Evolutionary conservation across 2,113 vertebrate species (phyloP), one percentile per base, ranked within the genome.

Genomic region (Actenoides lindsayi): DNA sequence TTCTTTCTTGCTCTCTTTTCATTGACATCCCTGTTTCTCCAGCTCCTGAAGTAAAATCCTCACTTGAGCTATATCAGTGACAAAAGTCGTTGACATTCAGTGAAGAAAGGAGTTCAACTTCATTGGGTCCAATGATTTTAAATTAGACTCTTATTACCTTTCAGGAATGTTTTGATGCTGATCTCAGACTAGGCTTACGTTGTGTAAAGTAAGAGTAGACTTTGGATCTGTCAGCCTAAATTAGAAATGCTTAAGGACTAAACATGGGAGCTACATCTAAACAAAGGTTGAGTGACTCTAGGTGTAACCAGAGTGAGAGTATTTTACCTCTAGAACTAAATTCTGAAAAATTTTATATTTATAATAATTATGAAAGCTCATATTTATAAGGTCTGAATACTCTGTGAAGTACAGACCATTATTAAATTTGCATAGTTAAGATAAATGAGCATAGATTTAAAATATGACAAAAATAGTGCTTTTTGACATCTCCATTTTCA

Each of bases 371-470:
- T 21, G 25, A 70, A 81, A 74, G 9, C 15, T 44, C 6, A 4
- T 65, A 42, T 86, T 86, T 65, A 35, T 33, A 68, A 83, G 59
- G 48, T 96, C 87, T 90, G 42, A 74, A 39, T 91, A 51, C 63
- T 94, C 77, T 41, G 27, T 88, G 46, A 90, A 95, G 90, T 92
- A 90, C 54, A 78, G 75, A 95, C 79, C 91, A 79, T 80, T 80
- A 95, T 87, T 83, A 90, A 81, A 97, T 97, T 96, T 94, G 50
- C 90, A 96, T 80, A 96, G 78, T 76, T 96, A 90, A 91, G 97
- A 97, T 89, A 74, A 96, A 89, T 95, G 37, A 94, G 44, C 50
- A 64, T 70, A 37, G 50, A 80, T 93, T 93, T 91, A 93, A 96
- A 86, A 31, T 74, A 60, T 25, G 96, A 84, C 76, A 48, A 77